Evolutionary conservation across 2,888 invertebrate species (phyloP), one percentile per base, ranked within the genome.

Genomic region (Pterostichus niger): DNA sequence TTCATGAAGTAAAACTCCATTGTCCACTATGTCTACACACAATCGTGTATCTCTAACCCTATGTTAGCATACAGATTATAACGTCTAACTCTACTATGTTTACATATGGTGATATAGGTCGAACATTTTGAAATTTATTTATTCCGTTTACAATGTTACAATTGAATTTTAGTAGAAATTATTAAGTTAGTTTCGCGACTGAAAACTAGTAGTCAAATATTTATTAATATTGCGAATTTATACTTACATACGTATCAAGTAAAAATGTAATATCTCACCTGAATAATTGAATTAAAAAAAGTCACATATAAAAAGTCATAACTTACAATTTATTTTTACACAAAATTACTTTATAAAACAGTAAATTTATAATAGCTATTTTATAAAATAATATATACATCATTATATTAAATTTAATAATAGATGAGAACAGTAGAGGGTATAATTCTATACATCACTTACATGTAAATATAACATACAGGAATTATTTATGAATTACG

Each of bases 311-410:
- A 52, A 82, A 73, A 46, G 40, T 73, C 73, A 40, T 73, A 82
- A 40, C 24, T 82, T 71, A 73, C 44, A 31, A 73, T 73, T 82
- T 82, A 73, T 73, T 82, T 78, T 82, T 82, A 73, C 81, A 82
- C 52, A 82, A 73, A 82, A 73, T 71, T 73, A 82, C 64, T 64
- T 82, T 82, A 82, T 82, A 82, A 82, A 82, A 82, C 81, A 82
- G 52, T 54, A 76, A 46, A 54, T 76, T 82, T 73, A 82, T 56
- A 13, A 59, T 56, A 68, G 15, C 35, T 81, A 59, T 82, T 73
- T 73, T 82, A 82, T 82, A 82, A 82, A 82, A 73, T 82, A 56
- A 73, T 82, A 82, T 82, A 82, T 82, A 82, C 81, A 82, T 52
- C 35, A 54, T 76, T 71, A 71, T 33, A 75, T 75, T 75, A 49